Conservation (phyloP, 2,797 vertebrate species). For the Otolemur crassicaudatus region DNA sequence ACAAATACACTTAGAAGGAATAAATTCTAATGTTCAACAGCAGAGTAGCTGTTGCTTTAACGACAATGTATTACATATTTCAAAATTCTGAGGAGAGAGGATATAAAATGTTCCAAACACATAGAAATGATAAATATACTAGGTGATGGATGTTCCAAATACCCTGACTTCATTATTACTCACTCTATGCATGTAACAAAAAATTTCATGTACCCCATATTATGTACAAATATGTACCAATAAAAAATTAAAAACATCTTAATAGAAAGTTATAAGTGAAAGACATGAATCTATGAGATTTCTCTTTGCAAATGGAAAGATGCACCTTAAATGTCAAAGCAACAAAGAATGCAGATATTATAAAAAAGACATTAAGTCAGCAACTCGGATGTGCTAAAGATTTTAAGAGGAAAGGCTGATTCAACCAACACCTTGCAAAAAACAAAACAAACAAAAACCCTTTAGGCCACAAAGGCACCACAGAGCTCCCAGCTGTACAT, state of each 20-base stretch:
- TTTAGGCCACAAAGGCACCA: neutral
- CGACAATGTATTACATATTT: neutral
- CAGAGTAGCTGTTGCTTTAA: neutral
- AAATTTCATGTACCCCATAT: neutral
- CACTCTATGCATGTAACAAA: neutral
- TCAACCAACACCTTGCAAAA: neutral
- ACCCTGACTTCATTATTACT: neutral
- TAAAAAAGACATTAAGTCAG: neutral
- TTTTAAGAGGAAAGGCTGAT: neutral
- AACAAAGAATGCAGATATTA: neutral
- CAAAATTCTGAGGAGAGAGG: neutral
- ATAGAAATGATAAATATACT: neutral
- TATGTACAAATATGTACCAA: neutral
- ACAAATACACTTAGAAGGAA: neutral
- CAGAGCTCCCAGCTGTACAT: neutral
- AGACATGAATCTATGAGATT: neutral
- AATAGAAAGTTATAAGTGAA: neutral
- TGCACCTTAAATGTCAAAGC: neutral
- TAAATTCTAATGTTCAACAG: neutral
- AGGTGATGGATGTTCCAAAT: neutral
- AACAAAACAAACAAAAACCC: neutral
- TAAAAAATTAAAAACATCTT: neutral
- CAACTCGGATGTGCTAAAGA: neutral
- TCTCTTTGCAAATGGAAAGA: neutral
- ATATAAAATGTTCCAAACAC: neutral